Evolutionary conservation across 1,140 invertebrate species (phyloP), one percentile per base, ranked within the genome.

Genomic region (Papilio machaon): DNA sequence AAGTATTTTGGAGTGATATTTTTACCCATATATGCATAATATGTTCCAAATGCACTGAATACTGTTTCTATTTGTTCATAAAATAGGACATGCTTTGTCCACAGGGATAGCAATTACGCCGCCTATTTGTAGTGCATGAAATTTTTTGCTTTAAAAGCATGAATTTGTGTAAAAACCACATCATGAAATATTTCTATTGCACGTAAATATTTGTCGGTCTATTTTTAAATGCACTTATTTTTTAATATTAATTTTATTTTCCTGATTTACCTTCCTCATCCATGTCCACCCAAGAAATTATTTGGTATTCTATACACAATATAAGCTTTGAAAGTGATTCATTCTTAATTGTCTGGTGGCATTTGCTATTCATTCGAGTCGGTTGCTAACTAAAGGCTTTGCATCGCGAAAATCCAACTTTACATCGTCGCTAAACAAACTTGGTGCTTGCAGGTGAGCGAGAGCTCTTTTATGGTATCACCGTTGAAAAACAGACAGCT

Each of bases 401-500:
- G 83, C 43, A 83, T 85, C 83, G 82, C 79, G 74, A 81, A 85
- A 84, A 86, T 80, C 82, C 79, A 75, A 85, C 82, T 82, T 79
- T 81, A 60, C 76, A 60, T 81, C 74, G 49, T 47, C 58, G 85
- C 83, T 83, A 80, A 87, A 86, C 84, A 81, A 86, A 87, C 83
- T 83, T 83, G 83, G 84, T 76, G 74, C 52, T 84, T 84, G 83
- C 86, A 89, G 87, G 86, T 89, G 85, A 88, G 80, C 86, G 77
- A 79, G 80, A 58, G 78, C 30, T 85, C 88, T 88, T 86, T 87
- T 88, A 89, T 88, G 88, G 85, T 85, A 88, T 87, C 85, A 7
- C 54, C 76, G 78, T 85, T 86, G 85, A 88, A 91, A 91, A 91
- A 90, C 86, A 84, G 82, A 85, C 90, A 91, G 83, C 87, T 91